Base-by-base conservation (phyloP, 2,797 vertebrate species). In the Chrysocyon brachyurus region DNA sequence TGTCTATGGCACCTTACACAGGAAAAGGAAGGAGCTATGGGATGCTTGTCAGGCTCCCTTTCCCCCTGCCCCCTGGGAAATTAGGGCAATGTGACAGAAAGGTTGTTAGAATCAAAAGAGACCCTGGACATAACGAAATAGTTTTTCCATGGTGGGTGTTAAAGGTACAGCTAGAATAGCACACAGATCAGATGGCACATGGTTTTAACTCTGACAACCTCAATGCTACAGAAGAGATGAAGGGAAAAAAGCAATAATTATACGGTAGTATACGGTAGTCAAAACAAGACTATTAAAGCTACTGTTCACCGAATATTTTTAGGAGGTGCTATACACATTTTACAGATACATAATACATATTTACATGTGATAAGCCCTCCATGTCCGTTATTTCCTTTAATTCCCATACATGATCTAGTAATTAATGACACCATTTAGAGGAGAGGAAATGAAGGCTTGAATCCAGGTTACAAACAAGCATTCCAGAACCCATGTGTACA, bases 201-300 rank as follows among this genome's bases (percentile, higher is more conserved):
- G 31, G 63, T 57, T 10, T 61, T 78, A 61, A 40, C 59, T n/a
- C 33, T 57, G 14, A 72, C 82, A 61, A 33, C 40, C 40, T 86
- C 31, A 31, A 16, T 33, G 64, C 49, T 49, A 49, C 31, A 86
- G 72, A 78, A 78, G 24, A 70, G 40, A 33, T 2, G 36, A 61
- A 33, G 49, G 86, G 14, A 4, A 70, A 90, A 36, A 79, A 54
- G 40, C 6, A n/a, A 19, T 54, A 36, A 87, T 46, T 54, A 22
- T 81, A 72, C 5, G 26, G 57, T 46, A 46, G 86, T 54, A 22
- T 81, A 72, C 5, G 26, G 57, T 46, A 46, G 86, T 73, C 26
- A 86, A 72, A 95, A 72, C 56, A 63, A 56, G 56, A 63, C 31
- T 12, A 52, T 72, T 72, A 56, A 87, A 91, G 64, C 75, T 85